A percentile compares a stretch with the other conserved stretches of the same genome.
Evolutionary conservation across 1,140 invertebrate genomes (phyloP).

Genomic region (Diploscapter pachys): DNA sequence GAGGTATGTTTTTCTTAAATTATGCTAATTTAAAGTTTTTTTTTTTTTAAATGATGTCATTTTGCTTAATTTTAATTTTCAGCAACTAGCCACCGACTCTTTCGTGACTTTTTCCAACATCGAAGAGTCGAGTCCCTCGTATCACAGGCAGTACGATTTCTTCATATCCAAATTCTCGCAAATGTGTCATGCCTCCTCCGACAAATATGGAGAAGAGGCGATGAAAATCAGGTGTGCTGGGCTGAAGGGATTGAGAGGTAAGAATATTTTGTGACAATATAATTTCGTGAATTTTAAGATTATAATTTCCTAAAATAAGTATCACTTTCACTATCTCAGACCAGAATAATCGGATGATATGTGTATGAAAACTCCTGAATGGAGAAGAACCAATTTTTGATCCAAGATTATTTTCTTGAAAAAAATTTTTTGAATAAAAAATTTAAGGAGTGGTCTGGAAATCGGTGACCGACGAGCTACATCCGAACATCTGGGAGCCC

Average conservation of each 20-base stretch:
- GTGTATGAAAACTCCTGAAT: too few relatives aligned
- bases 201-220: conserved; percentile 36
- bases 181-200: conserved; percentile 60
- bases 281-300: conserved; percentile 17
- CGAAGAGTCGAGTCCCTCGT: conserved; percentile 96
- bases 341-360: too few relatives aligned
- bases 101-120: conserved; percentile 98
- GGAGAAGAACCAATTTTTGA: too few relatives aligned
- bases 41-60: neutral
- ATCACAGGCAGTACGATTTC: conserved; percentile 96
- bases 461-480: conserved; percentile 94
- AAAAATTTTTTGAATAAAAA: conserved; percentile 63
- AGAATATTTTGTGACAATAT: too few relatives aligned
- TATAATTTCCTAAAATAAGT: conserved; percentile 49
- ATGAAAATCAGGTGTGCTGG: conserved; percentile 50
- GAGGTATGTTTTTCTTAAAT: conserved; percentile 70
- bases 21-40: neutral
- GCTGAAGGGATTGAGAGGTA: conserved; percentile 48
- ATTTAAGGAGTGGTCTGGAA: conserved; percentile 85
- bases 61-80: conserved; percentile 16
- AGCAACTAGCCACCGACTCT: conserved; percentile 49
- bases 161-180: conserved; percentile 97
- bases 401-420: too few relatives aligned
- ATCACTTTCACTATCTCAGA: too few relatives aligned
- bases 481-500: conserved; percentile 97